Base-by-base conservation (phyloP, 2,113 vertebrate species). In the Ceyx cyanopectus region DNA sequence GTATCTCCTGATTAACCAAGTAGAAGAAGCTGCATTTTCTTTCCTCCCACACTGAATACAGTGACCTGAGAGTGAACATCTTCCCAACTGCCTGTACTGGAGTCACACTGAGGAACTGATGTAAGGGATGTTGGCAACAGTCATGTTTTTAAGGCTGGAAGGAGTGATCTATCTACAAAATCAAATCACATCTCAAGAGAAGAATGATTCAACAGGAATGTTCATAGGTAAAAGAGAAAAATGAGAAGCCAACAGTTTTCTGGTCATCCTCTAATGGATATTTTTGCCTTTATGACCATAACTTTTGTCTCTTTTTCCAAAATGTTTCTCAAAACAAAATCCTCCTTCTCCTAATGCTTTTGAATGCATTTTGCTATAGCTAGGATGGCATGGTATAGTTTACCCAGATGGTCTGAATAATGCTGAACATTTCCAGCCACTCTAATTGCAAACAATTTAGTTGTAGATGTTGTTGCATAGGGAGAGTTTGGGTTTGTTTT, bases 321-420 rank as follows among this genome's bases (percentile, higher is more conserved):
- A 83, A 74, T 27, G 10, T 10, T 70, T 43, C 48, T 24, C 67
- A 32, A 61, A 5, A 90, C 34, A 56, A 91, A 68, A 84, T 17
- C 3, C 4, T 61, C 1, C 13, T 78, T 51, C 29, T 85, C 29
- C 53, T 66, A 30, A 46, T 41, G 43, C 11, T 81, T 83, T 65
- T 81, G 34, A 72, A 75, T 53, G 57, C 14, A 75, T 18, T 72
- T 69, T 81, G 13, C 50, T 67, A 27, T 30, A 70, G 21, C 41
- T 6, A 16, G 26, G 37, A n/a, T 58, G 41, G 45, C 21, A 72
- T 63, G 50, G 37, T 77, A 40, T 16, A 61, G 19, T 73, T 82
- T 79, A 93, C 14, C n/a, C 81, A 93, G 89, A 85, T 76, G 78
- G 66, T 83, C 70, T 90, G 41, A 90, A 81, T 86, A 86, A 81